A percentile compares a stretch with the other conserved stretches of the same genome.
phyloP scores from a whole-genome alignment of 35 echinoderm and acorn worm genomes.

The Apostichopus californicus region DNA sequence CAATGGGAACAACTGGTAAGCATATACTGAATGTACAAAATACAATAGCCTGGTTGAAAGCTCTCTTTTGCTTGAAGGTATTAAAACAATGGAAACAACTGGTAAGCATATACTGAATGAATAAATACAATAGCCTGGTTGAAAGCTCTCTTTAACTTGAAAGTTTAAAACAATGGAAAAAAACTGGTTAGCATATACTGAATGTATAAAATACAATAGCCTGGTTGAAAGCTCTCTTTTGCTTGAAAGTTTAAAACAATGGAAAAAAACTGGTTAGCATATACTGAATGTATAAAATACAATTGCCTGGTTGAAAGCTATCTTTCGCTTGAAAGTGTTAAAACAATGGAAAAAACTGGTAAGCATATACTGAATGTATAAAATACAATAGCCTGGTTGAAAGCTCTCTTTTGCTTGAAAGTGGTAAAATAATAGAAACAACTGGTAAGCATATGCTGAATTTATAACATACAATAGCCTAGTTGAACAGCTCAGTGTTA shows the following conservation, averaged over 20 bases:
- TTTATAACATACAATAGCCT: not conserved
- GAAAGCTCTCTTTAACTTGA: not conserved
- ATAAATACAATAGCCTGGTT: no score
- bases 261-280: conserved; percentile 84
- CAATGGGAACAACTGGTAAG: conserved; percentile 97
- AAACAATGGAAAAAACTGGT: conserved; percentile 99
- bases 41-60: no score
- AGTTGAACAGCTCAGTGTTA: conserved; percentile 12
- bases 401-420: conserved; percentile 12
- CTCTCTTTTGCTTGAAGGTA: no score
- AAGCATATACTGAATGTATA: not conserved
- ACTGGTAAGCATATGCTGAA: conserved; percentile 56
- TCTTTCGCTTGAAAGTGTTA: conserved; percentile 53
- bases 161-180: conserved; percentile 96
- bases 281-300: not conserved
- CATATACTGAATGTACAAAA: not conserved
- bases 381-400: no score
- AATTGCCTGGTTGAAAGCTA: no score
- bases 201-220: not conserved
- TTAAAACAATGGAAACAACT: conserved; percentile 97
- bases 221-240: conserved; percentile 19
- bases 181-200: conserved; percentile 69
- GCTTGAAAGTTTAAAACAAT: conserved; percentile 83
- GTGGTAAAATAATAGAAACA: conserved; percentile 96
- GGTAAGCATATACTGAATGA: conserved; percentile 43